Base-by-base conservation (phyloP, 2,888 invertebrate species). In the Pseudolycoriella hygida region DNA sequence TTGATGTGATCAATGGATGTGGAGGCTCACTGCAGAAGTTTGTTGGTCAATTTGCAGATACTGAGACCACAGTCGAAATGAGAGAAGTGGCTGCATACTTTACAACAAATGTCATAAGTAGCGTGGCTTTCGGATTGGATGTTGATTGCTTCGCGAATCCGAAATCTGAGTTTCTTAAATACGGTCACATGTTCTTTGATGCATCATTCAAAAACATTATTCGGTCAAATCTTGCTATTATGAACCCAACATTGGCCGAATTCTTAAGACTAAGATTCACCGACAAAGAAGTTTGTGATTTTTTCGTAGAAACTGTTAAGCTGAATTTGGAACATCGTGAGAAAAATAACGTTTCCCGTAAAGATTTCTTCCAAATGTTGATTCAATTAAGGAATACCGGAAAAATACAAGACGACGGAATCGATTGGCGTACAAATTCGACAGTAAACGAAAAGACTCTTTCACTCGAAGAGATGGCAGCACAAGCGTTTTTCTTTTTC, bases 351-450 rank as follows among this genome's bases (percentile, higher is more conserved):
- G 20, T 44, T 4, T 4, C 10, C 4, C 37, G 44, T 2, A 44
- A 44, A 39, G 44, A 44, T 38, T 44, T 44, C 17, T 44, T 44
- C 25, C 44, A 44, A 20, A n/a, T 44, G 38, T 25, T 44, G 37
- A 37, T 44, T 6, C 44, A 44, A 11, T 20, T 44, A n/a, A 15
- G 44, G 17, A 44, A 44, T 15, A 25, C 25, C 4, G 44, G 44
- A 19, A 44, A 37, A 20, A 32, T 44, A 2, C n/a, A n/a, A n/a
- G 43, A 34, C 25, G 25, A 25, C 14, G 39, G 19, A 15, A 37
- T 19, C 38, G 39, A 44, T 15, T 44, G 44, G 44, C 2, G 2
- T 3, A 18, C 32, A 11, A 43, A n/a, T 5, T 30, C 17, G 2
- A 8, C 4, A 3, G 18, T 8, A 25, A 25, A 18, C 18, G 18